Percentiles rank a stretch among this genome's conserved stretches.
Conservation (phyloP, 2,888 invertebrate genomes). For the Axea sp. region DNA sequence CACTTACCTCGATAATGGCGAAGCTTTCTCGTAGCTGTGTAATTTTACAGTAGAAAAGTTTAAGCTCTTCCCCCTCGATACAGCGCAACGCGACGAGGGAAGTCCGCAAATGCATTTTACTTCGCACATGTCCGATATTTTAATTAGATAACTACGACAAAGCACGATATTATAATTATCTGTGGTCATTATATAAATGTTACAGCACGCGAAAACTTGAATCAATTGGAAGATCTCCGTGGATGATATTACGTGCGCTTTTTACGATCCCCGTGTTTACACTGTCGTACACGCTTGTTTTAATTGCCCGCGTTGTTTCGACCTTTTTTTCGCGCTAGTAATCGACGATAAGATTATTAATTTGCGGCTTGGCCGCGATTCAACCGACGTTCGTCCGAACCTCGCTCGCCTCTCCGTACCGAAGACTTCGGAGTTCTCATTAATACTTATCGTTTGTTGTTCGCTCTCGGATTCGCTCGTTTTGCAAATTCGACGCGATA, state of each 20-base stretch:
- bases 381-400: constrained; percentile 10
- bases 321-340: constrained; percentile 19
- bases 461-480: background rate
- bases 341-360: constrained; percentile 35
- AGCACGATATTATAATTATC: constrained; percentile 56
- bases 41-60: constrained; percentile 64
- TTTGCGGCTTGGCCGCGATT: constrained; percentile 1
- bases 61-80: constrained; percentile 56
- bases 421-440: background rate
- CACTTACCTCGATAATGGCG: constrained; percentile 61
- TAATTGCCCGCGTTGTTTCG: constrained; percentile 28
- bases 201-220: constrained; percentile 47
- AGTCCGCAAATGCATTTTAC: constrained; percentile 53
- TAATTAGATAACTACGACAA: constrained; percentile 58
- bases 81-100: constrained; percentile 22
- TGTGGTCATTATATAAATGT: constrained; percentile 44
- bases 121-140: constrained; percentile 56
- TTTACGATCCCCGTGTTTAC: constrained; percentile 34
- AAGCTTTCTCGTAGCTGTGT: constrained; percentile 62
- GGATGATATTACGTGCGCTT: constrained; percentile 25
- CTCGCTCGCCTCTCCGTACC: background rate
- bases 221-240: constrained; percentile 37
- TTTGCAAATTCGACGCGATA: background rate
- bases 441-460: too few species aligned
- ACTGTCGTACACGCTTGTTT: constrained; percentile 17